These are phyloP conservation scores for Trypoxylon attenuatum DNA, from an alignment of 2,888 invertebrate species.

Conservation along the genomic window DNA sequence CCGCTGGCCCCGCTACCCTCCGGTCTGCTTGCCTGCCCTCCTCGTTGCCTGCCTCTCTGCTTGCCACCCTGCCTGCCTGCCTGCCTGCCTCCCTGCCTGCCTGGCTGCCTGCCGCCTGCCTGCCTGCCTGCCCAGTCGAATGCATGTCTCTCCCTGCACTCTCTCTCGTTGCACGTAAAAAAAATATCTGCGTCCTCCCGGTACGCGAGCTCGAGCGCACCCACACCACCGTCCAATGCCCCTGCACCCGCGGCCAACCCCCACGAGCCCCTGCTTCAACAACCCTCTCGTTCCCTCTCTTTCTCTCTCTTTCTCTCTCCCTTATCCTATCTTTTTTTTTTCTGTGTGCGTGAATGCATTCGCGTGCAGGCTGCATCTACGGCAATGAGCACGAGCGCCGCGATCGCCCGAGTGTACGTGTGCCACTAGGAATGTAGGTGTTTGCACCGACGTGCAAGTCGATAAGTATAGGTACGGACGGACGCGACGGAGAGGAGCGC, in stretches of 20 bases:
- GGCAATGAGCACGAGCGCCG: neutral
- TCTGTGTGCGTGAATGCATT: conserved; percentile 43
- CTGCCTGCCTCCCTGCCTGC: conserved; percentile 4
- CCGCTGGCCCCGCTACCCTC: no score
- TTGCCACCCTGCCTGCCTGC: conserved; percentile 48
- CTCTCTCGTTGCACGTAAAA: conserved; percentile 57
- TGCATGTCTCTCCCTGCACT: conserved; percentile 62
- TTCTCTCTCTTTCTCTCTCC: conserved; percentile 48
- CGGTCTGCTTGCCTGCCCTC: conserved; percentile 45
- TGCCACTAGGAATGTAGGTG: conserved; percentile 2
- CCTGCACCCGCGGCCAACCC: conserved; percentile 32
- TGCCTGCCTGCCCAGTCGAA: conserved; percentile 59
- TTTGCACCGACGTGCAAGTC: conserved; percentile 27
- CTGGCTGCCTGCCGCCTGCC: conserved; percentile 30
- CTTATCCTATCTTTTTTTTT: conserved; percentile 50
- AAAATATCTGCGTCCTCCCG: conserved; percentile 58
- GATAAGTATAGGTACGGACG: conserved; percentile 34
- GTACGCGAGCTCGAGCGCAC: conserved; percentile 29
- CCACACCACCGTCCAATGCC: conserved; percentile 39
- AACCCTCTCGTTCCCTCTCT: conserved; percentile 21
- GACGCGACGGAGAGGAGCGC: conserved; percentile 33
- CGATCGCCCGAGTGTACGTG: neutral
- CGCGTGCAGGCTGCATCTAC: conserved; percentile 20
- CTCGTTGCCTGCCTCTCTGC: conserved; percentile 55
- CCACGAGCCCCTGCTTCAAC: conserved; percentile 29